phyloP scores from a whole-genome alignment of 2,888 invertebrate genomes.

The Sussaba pulchella region DNA sequence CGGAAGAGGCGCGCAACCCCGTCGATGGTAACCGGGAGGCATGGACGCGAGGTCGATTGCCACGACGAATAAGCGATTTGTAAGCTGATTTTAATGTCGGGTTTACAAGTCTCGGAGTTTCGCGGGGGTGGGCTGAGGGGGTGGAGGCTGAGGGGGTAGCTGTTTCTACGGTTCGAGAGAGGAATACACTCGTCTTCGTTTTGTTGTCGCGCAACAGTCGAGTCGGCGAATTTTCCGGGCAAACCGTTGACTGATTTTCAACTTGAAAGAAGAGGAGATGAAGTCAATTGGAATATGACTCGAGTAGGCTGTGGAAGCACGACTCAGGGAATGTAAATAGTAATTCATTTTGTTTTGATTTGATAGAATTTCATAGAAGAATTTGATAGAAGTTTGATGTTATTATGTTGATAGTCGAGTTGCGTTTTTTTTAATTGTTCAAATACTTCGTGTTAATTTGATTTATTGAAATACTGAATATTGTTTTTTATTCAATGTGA shows the following conservation, averaged over 20 bases:
- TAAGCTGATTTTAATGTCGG: conserved; percentile 80
- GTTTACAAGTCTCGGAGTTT: conserved; percentile 73
- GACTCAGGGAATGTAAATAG: conserved; percentile 13
- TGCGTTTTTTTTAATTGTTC: too few relatives aligned
- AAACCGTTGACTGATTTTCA: conserved; percentile 19
- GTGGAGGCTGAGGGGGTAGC: background rate
- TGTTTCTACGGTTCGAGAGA: conserved; percentile 25
- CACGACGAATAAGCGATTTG: conserved; percentile 72
- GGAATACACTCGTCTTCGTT: conserved; percentile 22
- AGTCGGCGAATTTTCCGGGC: conserved; percentile 35
- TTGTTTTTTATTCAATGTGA: too few relatives aligned
- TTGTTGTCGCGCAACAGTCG: conserved; percentile 46
- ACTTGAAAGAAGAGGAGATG: background rate
- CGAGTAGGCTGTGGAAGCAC: background rate
- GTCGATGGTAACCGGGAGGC: conserved; percentile 65
- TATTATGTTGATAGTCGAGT: too few relatives aligned
- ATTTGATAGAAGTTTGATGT: too few relatives aligned
- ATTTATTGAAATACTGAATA: background rate
- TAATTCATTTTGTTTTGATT: too few relatives aligned
- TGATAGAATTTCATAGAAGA: too few relatives aligned
- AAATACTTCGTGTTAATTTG: too few relatives aligned
- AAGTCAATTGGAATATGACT: conserved; percentile 32
- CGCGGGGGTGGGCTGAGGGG: background rate
- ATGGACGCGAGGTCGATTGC: conserved; percentile 67
- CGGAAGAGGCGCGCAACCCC: conserved; percentile 33